These are phyloP conservation scores for Hippopotamus amphibius DNA, from an alignment of 2,113 vertebrate genomes.

Conservation along the genomic window DNA sequence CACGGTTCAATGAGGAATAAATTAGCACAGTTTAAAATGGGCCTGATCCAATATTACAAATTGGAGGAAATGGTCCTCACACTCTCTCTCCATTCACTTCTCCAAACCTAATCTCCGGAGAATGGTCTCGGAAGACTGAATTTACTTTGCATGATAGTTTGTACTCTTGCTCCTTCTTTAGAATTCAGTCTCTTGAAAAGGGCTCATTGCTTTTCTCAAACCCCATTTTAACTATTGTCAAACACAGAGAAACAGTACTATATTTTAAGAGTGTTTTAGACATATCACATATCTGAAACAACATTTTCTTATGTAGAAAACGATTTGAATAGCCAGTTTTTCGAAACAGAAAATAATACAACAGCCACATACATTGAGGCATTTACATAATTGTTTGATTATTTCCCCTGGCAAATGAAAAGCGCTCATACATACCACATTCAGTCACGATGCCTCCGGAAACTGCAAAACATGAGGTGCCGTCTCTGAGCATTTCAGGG, in stretches of 20 bases:
- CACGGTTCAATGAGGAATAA: constrained; percentile 81
- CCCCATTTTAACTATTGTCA: constrained; percentile 36
- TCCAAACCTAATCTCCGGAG: constrained; percentile 67
- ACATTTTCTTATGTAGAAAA: neutral
- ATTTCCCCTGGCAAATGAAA: constrained; percentile 34
- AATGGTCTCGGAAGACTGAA: neutral
- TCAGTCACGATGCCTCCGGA: neutral
- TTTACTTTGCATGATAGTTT: neutral
- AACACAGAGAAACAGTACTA: neutral
- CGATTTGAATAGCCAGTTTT: constrained; percentile 29
- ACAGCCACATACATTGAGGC: neutral
- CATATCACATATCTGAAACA: constrained; percentile 61
- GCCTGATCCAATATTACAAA: constrained; percentile 81
- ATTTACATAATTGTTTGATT: constrained; percentile 23
- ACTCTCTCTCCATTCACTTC: neutral
- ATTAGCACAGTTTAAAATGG: constrained; percentile 79
- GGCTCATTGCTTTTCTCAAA: constrained; percentile 30
- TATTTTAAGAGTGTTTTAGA: constrained; percentile 20
- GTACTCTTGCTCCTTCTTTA: constrained; percentile 5
- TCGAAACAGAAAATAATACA: constrained; percentile 51
- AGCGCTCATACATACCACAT: neutral
- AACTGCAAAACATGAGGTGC: neutral
- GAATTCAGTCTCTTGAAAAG: constrained; percentile 33
- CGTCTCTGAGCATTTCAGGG: neutral
- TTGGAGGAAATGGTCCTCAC: constrained; percentile 61